Base-by-base conservation (phyloP, 2,888 invertebrate genomes). In the Colostygia pectinataria region DNA sequence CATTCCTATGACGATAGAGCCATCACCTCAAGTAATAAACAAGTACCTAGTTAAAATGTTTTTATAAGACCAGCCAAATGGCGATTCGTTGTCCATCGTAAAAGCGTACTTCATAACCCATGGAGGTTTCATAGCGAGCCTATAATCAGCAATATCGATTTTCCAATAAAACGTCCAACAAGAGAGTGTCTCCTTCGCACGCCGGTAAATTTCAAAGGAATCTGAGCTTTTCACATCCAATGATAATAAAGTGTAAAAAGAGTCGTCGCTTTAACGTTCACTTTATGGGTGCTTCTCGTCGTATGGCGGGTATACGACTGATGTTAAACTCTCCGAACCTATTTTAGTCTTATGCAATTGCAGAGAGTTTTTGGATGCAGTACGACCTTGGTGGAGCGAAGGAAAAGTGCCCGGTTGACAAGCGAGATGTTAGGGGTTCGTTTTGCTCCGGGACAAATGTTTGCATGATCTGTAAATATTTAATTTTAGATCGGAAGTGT, bases 221-320 rank as follows among this genome's bases (percentile, higher is more conserved):
- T 90, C 89, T 86, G 86, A 87, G 84, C 83, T 77, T 66, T 77
- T 88, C 87, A 83, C 87, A 88, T 86, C 85, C 89, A 90, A 90
- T 90, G 84, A 90, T 87, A 90, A 90, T 89, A 90, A 90, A 90
- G 81, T 83, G 85, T 90, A 89, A 89, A 88, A 90, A 90, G 88
- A 87, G 80, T 88, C 83, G 80, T 79, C 86, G 80, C 78, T 90
- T 88, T 89, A 89, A 88, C 85, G 89, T 80, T 74, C 80, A 74
- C 83, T 90, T 89, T 90, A 90, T 86, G 81, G 84, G 76, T 77
- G 80, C 84, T 88, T 88, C 80, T 80, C 76, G 78, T 72, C 79
- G 78, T 80, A 74, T 72, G 80, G 79, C 83, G 81, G 75, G 81
- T 81, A 83, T 83, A 83, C 74, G 74, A 71, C 72, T 63, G 77